Evolutionary conservation across 2,888 invertebrate species (phyloP).

Genomic region (Drosophila peninsularis): DNA sequence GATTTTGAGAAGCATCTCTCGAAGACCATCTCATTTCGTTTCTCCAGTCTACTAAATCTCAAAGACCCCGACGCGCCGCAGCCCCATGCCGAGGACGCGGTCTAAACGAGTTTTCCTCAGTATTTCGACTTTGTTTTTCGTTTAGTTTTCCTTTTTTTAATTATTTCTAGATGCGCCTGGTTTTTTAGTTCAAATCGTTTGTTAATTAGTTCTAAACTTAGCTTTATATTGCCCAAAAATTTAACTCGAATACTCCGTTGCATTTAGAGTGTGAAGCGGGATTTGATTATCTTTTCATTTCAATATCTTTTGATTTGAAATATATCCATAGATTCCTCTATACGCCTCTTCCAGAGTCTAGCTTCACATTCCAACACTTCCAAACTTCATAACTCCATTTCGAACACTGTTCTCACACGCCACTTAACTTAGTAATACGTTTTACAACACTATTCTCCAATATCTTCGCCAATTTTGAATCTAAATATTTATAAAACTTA

Average conservation of each 20-base stretch:
- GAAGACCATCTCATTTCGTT: constrained; percentile 84
- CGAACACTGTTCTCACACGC: neutral
- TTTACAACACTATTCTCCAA: constrained; percentile 9
- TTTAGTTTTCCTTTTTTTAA: neutral
- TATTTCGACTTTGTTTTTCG: neutral
- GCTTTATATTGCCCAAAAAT: constrained; percentile 50
- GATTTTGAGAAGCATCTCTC: constrained; percentile 84
- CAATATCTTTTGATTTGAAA: too few relatives aligned
- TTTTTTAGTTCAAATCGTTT: constrained; percentile 72
- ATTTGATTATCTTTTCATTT: neutral
- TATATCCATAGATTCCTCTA: too few relatives aligned
- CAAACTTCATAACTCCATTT: neutral
- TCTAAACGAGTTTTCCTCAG: constrained; percentile 25
- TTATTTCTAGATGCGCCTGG: constrained; percentile 43
- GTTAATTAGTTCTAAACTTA: constrained; percentile 73
- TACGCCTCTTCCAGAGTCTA: neutral
- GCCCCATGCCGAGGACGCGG: constrained; percentile 57
- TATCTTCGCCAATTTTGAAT: constrained; percentile 16
- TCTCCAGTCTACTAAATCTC: constrained; percentile 84
- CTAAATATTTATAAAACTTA: constrained; percentile 29
- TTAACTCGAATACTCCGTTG: constrained; percentile 41
- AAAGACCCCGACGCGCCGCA: constrained; percentile 73
- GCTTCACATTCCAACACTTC: neutral
- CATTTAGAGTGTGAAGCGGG: constrained; percentile 33
- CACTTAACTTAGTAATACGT: neutral